A percentile compares a stretch with the other conserved stretches of the same genome.
phyloP scores from a whole-genome alignment of 2,888 invertebrate genomes.

The Sphaerophoria rueppellii region DNA sequence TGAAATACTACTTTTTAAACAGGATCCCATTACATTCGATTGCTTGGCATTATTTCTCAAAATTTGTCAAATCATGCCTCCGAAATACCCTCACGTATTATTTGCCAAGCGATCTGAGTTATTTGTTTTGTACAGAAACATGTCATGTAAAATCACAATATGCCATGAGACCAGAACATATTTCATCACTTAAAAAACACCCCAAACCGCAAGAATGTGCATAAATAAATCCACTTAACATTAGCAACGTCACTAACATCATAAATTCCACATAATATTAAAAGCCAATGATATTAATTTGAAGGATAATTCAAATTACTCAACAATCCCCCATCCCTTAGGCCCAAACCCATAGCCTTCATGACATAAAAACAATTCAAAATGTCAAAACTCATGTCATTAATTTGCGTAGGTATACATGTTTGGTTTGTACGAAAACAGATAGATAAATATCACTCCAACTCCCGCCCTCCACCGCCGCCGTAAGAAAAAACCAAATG shows the following conservation, averaged over 20 bases:
- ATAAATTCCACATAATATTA: conserved; percentile 1
- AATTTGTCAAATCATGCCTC: no score
- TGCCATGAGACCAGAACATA: conserved; percentile 19
- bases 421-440: conserved; percentile 7
- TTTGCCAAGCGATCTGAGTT: no score
- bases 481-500: conserved; percentile 33
- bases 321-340: not conserved
- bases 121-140: not conserved
- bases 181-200: conserved; percentile 7
- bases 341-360: not conserved
- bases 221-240: not conserved
- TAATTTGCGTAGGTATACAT: not conserved
- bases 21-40: no score
- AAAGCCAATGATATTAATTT: conserved; percentile 27
- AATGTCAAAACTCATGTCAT: conserved; percentile 41
- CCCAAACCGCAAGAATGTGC: conserved; percentile 6
- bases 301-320: conserved; percentile 39
- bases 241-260: conserved; percentile 1
- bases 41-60: no score
- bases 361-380: conserved; percentile 27
- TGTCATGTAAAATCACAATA: not conserved
- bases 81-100: no score
- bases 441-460: not conserved
- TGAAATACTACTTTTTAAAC: no score
- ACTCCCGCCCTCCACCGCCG: no score